Evolutionary conservation across 2,888 invertebrate genomes (phyloP), one percentile per base, ranked within the genome.

Genomic region (Nasonia oneida): DNA sequence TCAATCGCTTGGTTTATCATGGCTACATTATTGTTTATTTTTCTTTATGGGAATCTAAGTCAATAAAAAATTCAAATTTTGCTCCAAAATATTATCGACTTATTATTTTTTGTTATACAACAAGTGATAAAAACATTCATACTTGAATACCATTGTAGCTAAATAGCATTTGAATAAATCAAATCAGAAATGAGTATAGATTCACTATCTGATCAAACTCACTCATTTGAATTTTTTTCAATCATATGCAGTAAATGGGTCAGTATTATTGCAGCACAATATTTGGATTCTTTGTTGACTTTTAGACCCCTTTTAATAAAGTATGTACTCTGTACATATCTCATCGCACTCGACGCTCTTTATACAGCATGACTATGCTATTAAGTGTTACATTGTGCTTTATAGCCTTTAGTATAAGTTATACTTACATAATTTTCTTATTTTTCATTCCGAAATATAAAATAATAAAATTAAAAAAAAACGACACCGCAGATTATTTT

Each of bases 341-440:
- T 76, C 57, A 70, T 18, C 42, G n/a, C 76, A 76, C 5, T 53
- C 5, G 37, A 29, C 23, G n/a, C 37, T 74, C 39, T 33, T 39
- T 39, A 6, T 57, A 33, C 61, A 64, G 81, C 81, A 81, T 81
- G 81, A 74, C 42, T 42, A 18, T 76, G 18, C 33, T 67, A 29
- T 29, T 29, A 33, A 75, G 67, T 82, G 67, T 78, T 78, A 15
- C 29, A 29, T 73, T 47, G n/a, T 37, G 61, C 29, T 78, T 33
- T 12, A 61, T 18, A 61, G 50, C 76, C 47, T 73, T 57, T 77
- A 33, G 71, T 42, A 10, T 37, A 37, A 37, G 37, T 37, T 37
- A 50, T 78, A 29, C 8, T 39, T 53, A 6, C 53, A 8, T 53
- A 5, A 47, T 42, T 77, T 64, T 61, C 6, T 79, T 14, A 33